These are phyloP conservation scores for Leptobrachium leishanense DNA, from an alignment of 2,113 vertebrate genomes.

Conservation along the genomic window DNA sequence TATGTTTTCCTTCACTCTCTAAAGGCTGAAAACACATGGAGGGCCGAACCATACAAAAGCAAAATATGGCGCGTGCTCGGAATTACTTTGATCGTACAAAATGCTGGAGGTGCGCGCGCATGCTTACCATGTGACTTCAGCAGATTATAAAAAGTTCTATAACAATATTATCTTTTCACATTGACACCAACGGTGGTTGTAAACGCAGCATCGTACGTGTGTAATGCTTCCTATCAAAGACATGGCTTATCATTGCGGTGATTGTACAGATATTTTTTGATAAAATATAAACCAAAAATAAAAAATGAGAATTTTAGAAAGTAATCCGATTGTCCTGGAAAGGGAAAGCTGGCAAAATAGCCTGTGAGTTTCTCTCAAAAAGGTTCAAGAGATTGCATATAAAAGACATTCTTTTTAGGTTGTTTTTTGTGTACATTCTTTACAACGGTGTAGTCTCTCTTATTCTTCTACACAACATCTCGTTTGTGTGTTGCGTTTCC, in stretches of 20 bases:
- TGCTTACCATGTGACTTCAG: too few species aligned
- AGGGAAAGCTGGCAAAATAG: constrained; percentile 57
- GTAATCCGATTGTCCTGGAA: constrained; percentile 57
- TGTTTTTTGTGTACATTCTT: constrained; percentile 60
- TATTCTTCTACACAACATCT: neutral
- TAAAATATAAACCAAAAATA: constrained; percentile 62
- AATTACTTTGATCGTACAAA: too few species aligned
- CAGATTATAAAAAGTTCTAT: too few species aligned
- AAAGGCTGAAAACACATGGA: too few species aligned
- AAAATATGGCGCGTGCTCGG: too few species aligned
- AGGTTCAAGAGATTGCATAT: constrained; percentile 63
- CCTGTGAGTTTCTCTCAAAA: constrained; percentile 63
- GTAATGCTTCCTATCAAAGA: neutral
- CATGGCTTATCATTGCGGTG: neutral
- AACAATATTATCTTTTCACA: too few species aligned
- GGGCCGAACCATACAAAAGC: too few species aligned
- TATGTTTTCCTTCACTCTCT: too few species aligned
- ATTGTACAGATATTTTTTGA: neutral
- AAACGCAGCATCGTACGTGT: too few species aligned
- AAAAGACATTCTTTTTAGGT: constrained; percentile 46
- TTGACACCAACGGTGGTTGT: too few species aligned
- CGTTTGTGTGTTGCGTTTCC: neutral
- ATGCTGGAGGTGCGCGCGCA: too few species aligned
- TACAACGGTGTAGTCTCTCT: constrained; percentile 25
- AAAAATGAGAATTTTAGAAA: constrained; percentile 65